phyloP scores from a whole-genome alignment of 1,140 invertebrate genomes.

The Lordiphosa stackelbergi region DNA sequence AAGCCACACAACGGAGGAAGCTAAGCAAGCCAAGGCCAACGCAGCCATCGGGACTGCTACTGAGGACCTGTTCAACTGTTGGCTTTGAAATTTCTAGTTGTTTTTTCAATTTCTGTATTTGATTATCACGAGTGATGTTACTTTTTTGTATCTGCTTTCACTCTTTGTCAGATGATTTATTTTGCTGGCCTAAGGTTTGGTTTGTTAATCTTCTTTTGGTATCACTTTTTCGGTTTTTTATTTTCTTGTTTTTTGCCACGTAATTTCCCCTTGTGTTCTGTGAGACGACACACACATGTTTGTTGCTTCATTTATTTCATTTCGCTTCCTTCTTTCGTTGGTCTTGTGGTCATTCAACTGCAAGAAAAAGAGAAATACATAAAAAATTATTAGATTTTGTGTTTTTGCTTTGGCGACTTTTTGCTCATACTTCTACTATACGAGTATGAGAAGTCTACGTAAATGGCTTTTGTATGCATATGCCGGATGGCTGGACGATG shows the following conservation, averaged over 20 bases:
- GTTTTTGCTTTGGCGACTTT: constrained; percentile 22
- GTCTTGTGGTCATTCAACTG: constrained; percentile 61
- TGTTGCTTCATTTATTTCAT: constrained; percentile 47
- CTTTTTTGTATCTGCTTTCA: constrained; percentile 3
- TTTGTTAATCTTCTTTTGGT: constrained; percentile 31
- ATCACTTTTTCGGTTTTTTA: constrained; percentile 17
- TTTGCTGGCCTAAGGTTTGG: constrained; percentile 21
- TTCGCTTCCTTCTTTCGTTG: constrained; percentile 32
- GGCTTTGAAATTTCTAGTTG: no score
- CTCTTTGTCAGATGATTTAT: constrained; percentile 27
- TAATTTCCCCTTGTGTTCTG: constrained; percentile 35
- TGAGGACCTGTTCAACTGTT: no score
- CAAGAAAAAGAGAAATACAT: constrained; percentile 38
- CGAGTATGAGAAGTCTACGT: not conserved
- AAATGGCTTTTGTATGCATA: constrained; percentile 59
- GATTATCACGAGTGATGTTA: not conserved
- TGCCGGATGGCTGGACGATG: constrained; percentile 31
- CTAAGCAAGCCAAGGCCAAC: constrained; percentile 1
- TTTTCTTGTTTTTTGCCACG: constrained; percentile 16
- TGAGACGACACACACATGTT: constrained; percentile 1
- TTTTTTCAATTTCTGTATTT: not conserved
- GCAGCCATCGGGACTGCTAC: no score
- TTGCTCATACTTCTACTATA: constrained; percentile 16
- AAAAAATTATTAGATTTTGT: constrained; percentile 59
- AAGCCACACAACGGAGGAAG: no score